phyloP scores from a whole-genome alignment of 2,113 vertebrate genomes.

The Cynopterus brachyotis region DNA sequence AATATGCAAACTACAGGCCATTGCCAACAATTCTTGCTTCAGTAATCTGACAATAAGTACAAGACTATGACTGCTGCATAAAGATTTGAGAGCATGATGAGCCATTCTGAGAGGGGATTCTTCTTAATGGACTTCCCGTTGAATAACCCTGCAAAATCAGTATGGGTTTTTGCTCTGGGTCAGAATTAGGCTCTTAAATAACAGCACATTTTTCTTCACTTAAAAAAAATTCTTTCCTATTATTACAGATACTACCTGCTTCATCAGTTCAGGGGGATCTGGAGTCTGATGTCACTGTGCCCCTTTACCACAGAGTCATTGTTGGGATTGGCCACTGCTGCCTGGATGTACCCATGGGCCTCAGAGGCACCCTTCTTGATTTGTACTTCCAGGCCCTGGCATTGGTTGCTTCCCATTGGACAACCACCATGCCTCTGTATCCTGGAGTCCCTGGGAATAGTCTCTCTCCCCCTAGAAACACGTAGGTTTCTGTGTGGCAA shows the following conservation, averaged over 20 bases:
- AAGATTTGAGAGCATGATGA: neutral
- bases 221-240: neutral
- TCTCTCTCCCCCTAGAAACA: neutral
- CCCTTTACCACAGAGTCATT: rapidly evolving
- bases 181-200: neutral
- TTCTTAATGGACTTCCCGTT: neutral
- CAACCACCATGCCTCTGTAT: neutral
- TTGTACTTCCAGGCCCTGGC: too few species aligned
- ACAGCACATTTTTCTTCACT: neutral
- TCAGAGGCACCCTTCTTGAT: neutral
- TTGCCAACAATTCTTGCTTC: neutral
- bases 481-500: neutral
- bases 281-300: rapidly evolving
- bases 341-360: neutral
- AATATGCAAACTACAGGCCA: neutral
- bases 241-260: neutral
- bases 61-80: neutral
- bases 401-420: neutral
- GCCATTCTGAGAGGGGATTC: neutral
- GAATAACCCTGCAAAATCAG: neutral
- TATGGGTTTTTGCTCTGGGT: neutral
- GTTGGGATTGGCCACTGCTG: neutral
- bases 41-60: neutral
- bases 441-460: neutral
- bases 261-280: neutral